Conservation (phyloP, 2,888 invertebrate species). For the Psylliodes chrysocephalus region DNA sequence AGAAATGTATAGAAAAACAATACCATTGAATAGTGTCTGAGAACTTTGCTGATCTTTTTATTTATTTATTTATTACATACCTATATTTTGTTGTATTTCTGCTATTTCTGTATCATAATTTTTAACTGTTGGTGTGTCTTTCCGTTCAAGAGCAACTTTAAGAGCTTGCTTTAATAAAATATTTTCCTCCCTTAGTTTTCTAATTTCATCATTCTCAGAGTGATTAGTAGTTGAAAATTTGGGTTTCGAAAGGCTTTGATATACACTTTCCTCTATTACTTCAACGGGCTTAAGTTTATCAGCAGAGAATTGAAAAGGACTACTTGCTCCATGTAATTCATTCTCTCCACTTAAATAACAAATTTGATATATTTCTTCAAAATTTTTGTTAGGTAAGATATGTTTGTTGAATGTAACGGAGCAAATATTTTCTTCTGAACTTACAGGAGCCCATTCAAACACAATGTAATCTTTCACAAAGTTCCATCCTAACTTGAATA, state of each 20-base stretch:
- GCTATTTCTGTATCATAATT: constrained; percentile 50
- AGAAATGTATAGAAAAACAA: too few species aligned
- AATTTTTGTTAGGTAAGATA: constrained; percentile 53
- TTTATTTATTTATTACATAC: constrained; percentile 7
- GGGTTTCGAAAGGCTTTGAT: constrained; percentile 8
- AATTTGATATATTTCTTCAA: constrained; percentile 58
- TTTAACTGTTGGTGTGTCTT: constrained; percentile 28
- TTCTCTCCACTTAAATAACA: constrained; percentile 60
- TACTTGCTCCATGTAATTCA: constrained; percentile 58
- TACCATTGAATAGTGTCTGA: too few species aligned
- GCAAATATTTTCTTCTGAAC: constrained; percentile 21
- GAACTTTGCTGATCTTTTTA: too few species aligned
- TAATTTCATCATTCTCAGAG: constrained; percentile 29
- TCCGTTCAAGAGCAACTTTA: constrained; percentile 44
- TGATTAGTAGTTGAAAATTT: neutral
- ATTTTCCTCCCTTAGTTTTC: constrained; percentile 54
- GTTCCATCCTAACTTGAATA: constrained; percentile 61
- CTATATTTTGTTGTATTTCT: constrained; percentile 39
- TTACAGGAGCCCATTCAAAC: constrained; percentile 58
- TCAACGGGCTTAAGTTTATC: constrained; percentile 31
- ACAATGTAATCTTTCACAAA: constrained; percentile 59
- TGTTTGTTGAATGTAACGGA: constrained; percentile 54
- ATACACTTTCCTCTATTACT: constrained; percentile 13
- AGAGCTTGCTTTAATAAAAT: constrained; percentile 50
- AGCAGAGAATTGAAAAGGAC: constrained; percentile 56